A percentile compares a stretch with the other conserved stretches of the same genome.
phyloP scores from a whole-genome alignment of 2,888 invertebrate genomes.

The Petrophora chlorosata region DNA sequence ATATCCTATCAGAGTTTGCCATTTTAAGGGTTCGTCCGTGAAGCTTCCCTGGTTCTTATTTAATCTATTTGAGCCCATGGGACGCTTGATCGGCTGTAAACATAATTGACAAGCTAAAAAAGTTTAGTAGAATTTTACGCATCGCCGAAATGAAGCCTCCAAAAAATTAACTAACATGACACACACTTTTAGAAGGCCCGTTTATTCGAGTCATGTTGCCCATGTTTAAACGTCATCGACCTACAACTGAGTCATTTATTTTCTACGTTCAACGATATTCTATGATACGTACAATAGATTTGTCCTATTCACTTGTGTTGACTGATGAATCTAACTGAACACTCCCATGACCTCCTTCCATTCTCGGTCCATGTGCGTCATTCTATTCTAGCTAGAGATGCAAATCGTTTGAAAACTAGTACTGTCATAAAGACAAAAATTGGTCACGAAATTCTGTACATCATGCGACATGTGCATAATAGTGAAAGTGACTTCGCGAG shows the following conservation, averaged over 20 bases:
- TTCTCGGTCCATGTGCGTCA: constrained; percentile 16
- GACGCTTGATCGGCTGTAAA: no score
- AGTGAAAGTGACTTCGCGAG: constrained; percentile 19
- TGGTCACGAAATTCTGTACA: constrained; percentile 5
- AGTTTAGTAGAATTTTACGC: no score
- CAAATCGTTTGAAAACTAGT: not conserved
- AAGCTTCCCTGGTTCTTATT: no score
- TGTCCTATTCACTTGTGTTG: constrained; percentile 10
- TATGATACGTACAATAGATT: constrained; percentile 13
- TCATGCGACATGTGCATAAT: constrained; percentile 12
- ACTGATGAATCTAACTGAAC: constrained; percentile 5
- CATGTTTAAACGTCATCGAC: not conserved
- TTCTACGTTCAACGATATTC: not conserved
- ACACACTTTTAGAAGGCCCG: not conserved
- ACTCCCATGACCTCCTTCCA: constrained; percentile 34
- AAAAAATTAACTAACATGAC: no score
- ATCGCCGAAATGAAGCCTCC: no score
- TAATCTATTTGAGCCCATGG: no score
- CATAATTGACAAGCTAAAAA: no score
- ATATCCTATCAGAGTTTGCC: no score
- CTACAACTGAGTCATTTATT: not conserved
- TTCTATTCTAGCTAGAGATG: not conserved
- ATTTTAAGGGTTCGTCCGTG: no score
- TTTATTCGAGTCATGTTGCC: not conserved
- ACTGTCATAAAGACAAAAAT: not conserved